Conservation (phyloP, 2,113 vertebrate species). For the crab-eating macaque (Macaca fascicularis) region T2T-MFA8v1.1 NC_088377.1:146029501-146030000, state of each 20-base stretch:
- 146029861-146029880: not conserved
- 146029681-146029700: not conserved
- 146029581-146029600: not conserved
- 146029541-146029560: not conserved
- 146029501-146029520: not conserved
- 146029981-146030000: not conserved
- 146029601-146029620: not conserved
- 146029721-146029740: not conserved
- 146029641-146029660: not conserved
- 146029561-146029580: not conserved
- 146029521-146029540: not conserved
- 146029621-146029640: not conserved
- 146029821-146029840: not conserved
- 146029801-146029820: not conserved
- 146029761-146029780: not conserved
- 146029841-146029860: not conserved
- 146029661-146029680: not conserved
- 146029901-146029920: not conserved
- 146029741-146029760: not conserved
- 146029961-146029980: not conserved
- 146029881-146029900: not conserved
- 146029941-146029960: not conserved
- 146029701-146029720: not conserved
- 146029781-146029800: not conserved
- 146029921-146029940: not conserved